Percentiles rank a stretch among this genome's conserved stretches.
Evolutionary conservation across 2,888 invertebrate species (phyloP).

Genomic region (Clitarchus hookeri): DNA sequence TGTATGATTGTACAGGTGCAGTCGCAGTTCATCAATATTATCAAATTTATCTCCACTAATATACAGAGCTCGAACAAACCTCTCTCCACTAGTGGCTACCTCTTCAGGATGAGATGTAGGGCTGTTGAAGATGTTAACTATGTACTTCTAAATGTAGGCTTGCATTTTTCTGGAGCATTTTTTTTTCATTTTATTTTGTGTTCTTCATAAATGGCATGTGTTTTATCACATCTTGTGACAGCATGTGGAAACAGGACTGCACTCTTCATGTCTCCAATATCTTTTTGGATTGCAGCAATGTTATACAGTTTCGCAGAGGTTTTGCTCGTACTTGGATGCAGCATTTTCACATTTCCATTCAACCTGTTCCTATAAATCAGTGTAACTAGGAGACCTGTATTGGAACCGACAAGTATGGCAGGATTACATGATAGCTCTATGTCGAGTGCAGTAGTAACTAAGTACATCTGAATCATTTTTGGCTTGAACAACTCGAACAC

Average conservation of each 20-base stretch:
- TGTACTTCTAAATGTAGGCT: background rate
- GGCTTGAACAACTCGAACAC: background rate
- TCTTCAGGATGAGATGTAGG: background rate
- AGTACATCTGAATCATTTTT: too few species aligned
- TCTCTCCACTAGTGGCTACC: background rate
- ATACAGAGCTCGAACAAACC: background rate
- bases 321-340: background rate
- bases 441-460: conserved; percentile 10
- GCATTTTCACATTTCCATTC: conserved; percentile 11
- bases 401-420: conserved; percentile 10
- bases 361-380: background rate
- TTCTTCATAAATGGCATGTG: background rate
- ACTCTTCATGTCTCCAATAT: background rate
- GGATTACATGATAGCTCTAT: background rate
- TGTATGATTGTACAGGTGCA: too few species aligned
- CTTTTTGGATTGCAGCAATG: background rate
- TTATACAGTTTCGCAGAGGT: conserved; percentile 1
- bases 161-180: conserved; percentile 1
- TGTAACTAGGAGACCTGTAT: background rate
- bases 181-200: background rate
- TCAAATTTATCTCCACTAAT: background rate
- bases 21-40: conserved; percentile 4
- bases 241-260: background rate
- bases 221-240: background rate
- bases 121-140: background rate